Evolutionary conservation across 2,797 vertebrate genomes (phyloP), one percentile per base, ranked within the genome.

Genomic region (Pseudomugil gertrudae): DNA sequence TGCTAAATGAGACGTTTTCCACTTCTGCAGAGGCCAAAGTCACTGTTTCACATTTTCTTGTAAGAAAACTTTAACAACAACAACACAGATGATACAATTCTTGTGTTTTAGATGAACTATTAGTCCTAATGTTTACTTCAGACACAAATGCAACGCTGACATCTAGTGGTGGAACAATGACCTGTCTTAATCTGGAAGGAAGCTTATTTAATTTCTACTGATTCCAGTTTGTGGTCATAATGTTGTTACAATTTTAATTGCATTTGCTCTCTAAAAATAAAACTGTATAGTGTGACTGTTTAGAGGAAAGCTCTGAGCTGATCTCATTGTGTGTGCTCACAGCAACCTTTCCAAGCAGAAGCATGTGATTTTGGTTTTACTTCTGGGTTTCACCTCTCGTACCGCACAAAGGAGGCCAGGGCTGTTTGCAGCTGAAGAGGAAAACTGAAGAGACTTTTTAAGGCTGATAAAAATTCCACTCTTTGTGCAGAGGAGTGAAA

Each of bases 81-180:
- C 2, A 30, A 45, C n/a, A n/a, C n/a, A n/a, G n/a, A n/a, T n/a
- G n/a, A n/a, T n/a, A n/a, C n/a, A n/a, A n/a, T n/a, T n/a, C n/a
- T n/a, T n/a, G n/a, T n/a, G n/a, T n/a, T n/a, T n/a, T 5, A 56
- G 27, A 68, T 50, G 0, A n/a, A 57, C 19, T 2, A 1, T 19
- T 1, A 29, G 51, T 48, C 43, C 32, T 1, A n/a, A 43, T 13
- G 19, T 21, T 36, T 32, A 38, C 8, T 54, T 0, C 9, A 52
- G 15, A 4, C 24, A 27, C 3, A 19, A 2, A 55, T 19, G 13
- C 65, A 57, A 72, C 1, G 76, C 66, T 14, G 84, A 76, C 79
- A 75, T 33, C 81, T 4, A 69, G 74, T 78, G 81, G 76, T 60
- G 47, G 19, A 63, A 33, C 2, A 3, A 0, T 2, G 35, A 50